A percentile compares a stretch with the other conserved stretches of the same genome.
phyloP scores from a whole-genome alignment of 2,888 invertebrate species.

The Tupiocoris notatus region DNA sequence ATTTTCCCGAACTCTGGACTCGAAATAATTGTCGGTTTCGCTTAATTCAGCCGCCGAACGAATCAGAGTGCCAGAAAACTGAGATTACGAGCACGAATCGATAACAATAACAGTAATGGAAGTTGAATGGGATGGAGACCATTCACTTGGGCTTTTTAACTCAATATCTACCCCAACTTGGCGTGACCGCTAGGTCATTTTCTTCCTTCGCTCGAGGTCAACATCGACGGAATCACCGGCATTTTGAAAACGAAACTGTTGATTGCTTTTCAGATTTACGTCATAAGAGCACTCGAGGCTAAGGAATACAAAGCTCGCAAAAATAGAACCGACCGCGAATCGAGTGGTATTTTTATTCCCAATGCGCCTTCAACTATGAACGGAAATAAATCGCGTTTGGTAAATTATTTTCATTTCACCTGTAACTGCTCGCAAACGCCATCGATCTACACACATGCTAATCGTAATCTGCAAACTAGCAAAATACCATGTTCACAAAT shows the following conservation, averaged over 20 bases:
- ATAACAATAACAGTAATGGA: neutral
- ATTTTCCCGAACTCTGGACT: no score
- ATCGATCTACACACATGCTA: neutral
- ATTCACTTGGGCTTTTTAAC: no score
- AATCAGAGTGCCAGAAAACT: no score
- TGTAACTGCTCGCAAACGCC: neutral
- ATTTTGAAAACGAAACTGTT: neutral
- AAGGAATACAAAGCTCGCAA: no score
- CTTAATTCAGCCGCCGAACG: no score
- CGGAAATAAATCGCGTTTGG: no score
- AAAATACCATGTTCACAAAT: neutral
- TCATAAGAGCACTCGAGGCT: no score
- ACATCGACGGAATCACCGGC: neutral
- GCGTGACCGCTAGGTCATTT: neutral
- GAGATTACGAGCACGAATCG: neutral
- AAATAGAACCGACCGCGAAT: no score
- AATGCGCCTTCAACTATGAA: no score
- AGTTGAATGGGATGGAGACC: neutral
- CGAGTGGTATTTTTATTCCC: no score
- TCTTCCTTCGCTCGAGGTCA: neutral
- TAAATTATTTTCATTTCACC: no score
- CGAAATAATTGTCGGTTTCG: no score
- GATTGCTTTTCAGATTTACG: neutral
- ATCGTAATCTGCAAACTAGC: neutral
- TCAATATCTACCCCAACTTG: neutral